Base-by-base conservation (phyloP, 2,797 vertebrate genomes). In the Poecile montanus region DNA sequence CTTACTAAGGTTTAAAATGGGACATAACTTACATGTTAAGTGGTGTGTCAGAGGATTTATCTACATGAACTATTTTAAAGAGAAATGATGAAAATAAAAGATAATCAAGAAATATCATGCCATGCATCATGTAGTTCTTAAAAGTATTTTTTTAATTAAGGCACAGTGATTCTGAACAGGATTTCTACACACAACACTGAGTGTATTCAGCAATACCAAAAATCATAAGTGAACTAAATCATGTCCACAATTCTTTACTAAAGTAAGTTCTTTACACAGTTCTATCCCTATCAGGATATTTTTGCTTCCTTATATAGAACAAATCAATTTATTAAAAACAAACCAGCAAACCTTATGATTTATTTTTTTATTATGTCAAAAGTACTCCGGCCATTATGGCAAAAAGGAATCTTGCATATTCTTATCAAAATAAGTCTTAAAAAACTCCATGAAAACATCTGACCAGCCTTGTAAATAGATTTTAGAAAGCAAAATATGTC, bases 1-100 rank as follows among this genome's bases (percentile, higher is more conserved):
- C 92, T 68, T 40, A 56, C 93, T 82, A 96, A 97, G 58, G 82
- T 91, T 91, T 94, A 85, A 65, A 76, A 71, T 36, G 13, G 16
- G 23, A 53, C 20, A 19, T 18, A 70, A 53, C 3, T 47, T 51
- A 6, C 1, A 29, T 9, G 6, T 12, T 47, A 22, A 65, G 42
- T 13, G 19, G 61, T 73, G 83, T 62, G 40, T 71, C 89, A 81
- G 22, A 60, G 54, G 44, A 95, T 84, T 93, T 94, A 80, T 50
- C 84, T 87, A 47, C 30, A 54, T 60, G 77, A 79, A 92, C 36
- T 74, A 40, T 36, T 73, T 67, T 66, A 62, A 75, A 88, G n/a
- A 68, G 8, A 47, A 85, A 94, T 2, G 0, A 7, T 63, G 16
- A 67, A 80, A 47, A 73, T 44, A 81, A 88, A 63, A 68, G 30